Percentiles rank a stretch among this genome's conserved stretches.
These are phyloP conservation scores for Talpa occidentalis DNA, from an alignment of 2,113 vertebrate genomes.

Conservation along the genomic window DNA sequence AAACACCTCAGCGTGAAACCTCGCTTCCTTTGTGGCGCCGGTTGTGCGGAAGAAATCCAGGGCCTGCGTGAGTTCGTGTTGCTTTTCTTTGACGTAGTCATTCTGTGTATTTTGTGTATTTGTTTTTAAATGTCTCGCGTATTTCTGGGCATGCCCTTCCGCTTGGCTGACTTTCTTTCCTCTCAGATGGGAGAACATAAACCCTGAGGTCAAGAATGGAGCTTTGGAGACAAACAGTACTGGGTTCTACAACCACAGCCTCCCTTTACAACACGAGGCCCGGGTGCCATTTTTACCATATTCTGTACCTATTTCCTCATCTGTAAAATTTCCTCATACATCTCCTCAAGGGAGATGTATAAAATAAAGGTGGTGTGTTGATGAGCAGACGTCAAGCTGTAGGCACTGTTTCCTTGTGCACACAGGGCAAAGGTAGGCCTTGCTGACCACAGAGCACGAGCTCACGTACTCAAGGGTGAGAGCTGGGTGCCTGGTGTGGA, in stretches of 20 bases:
- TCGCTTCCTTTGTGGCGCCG: neutral
- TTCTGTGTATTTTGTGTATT: neutral
- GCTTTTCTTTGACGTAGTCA: neutral
- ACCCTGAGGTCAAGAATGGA: neutral
- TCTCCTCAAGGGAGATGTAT: neutral
- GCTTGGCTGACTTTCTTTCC: neutral
- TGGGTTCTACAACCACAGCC: neutral
- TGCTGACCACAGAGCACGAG: neutral
- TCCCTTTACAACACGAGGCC: neutral
- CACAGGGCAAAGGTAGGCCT: neutral
- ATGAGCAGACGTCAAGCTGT: neutral
- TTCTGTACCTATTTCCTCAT: neutral
- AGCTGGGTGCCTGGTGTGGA: neutral
- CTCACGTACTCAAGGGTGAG: accelerated
- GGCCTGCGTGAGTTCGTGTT: neutral
- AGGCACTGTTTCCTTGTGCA: neutral
- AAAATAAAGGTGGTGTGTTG: too few species aligned
- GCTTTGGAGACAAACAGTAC: neutral
- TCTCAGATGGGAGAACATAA: neutral
- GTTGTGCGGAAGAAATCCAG: neutral
- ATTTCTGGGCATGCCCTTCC: neutral
- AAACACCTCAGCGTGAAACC: neutral
- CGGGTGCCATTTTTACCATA: neutral
- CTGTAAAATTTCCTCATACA: too few species aligned
- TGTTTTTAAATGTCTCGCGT: neutral